Base-by-base conservation (phyloP, 2,113 vertebrate species). In the Chlorocebus sabaeus region DNA sequence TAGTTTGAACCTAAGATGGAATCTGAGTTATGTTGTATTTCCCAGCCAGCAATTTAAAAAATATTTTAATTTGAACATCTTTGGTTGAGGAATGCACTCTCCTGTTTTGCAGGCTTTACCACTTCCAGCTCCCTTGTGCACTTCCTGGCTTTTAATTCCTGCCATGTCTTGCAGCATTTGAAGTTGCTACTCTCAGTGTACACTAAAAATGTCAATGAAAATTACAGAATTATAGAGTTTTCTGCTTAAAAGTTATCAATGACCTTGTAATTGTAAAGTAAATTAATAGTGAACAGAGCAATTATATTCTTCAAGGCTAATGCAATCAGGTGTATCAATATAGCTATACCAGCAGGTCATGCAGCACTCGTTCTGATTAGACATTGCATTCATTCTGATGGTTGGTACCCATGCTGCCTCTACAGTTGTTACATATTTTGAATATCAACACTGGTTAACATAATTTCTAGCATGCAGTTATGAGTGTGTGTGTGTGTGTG, bases 251-350 rank as follows among this genome's bases (percentile, higher is more conserved):
- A 75, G 6, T 93, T 90, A 90, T 55, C 68, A 89, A 35, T 80
- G 40, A 43, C 40, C 93, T 52, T 92, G 27, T 80, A 61, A 81
- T 94, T 96, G 43, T 86, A 82, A 94, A 90, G 50, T 80, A 83
- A 83, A 50, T 79, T 57, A 87, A 72, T 90, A 5, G 59, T n/a
- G 32, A 94, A 0, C 7, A 81, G 17, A 75, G 20, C 57, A 89
- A 52, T 84, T 8, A 22, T 83, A 70, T 45, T 92, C 3, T 73
- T 93, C 22, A 70, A 89, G 96, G 30, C 9, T 30, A 68, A 59
- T 81, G 78, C 20, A 86, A 67, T 89, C 13, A 55, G 9, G 18
- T 59, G 0, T 48, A 43, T 61, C 18, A 76, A 5, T 76, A n/a
- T 86, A 52, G 57, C 59, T 94, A 4, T 40, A 48, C 4, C 25